Evolutionary conservation across 2,113 vertebrate genomes (phyloP).

Genomic region (Oxyura jamaicensis): DNA sequence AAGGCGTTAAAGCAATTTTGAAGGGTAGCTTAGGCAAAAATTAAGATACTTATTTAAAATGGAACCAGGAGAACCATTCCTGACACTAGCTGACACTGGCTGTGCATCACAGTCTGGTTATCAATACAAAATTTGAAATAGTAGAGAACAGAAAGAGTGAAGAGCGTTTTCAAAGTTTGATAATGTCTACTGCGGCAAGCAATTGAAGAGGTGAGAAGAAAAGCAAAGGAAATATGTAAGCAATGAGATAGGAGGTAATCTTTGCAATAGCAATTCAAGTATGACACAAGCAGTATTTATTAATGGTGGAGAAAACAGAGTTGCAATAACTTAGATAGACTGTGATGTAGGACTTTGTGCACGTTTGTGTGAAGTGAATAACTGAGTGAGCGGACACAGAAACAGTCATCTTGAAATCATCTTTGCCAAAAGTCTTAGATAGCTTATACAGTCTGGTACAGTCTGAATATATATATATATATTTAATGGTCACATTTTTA

Average conservation of each 20-base stretch:
- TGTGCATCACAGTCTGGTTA: background rate
- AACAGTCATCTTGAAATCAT: background rate
- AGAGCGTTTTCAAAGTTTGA: background rate
- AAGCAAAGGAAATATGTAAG: background rate
- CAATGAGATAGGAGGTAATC: background rate
- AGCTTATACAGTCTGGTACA: background rate
- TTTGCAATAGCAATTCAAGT: background rate
- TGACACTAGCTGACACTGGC: background rate
- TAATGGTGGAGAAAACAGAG: background rate
- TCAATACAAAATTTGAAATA: background rate
- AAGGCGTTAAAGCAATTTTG: background rate
- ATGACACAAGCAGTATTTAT: accelerated
- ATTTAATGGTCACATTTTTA: background rate
- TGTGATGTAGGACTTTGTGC: background rate
- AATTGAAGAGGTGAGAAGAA: background rate
- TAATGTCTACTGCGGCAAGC: background rate
- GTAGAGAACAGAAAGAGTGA: background rate
- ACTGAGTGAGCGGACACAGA: background rate
- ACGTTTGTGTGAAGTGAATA: background rate
- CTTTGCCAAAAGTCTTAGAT: background rate
- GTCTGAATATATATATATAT: background rate
- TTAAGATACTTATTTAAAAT: background rate
- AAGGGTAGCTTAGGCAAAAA: background rate
- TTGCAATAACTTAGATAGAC: background rate
- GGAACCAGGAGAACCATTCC: background rate